Base-by-base conservation (phyloP, 1,140 invertebrate genomes). In the fruit fly (Drosophila melanogaster) region DNA sequence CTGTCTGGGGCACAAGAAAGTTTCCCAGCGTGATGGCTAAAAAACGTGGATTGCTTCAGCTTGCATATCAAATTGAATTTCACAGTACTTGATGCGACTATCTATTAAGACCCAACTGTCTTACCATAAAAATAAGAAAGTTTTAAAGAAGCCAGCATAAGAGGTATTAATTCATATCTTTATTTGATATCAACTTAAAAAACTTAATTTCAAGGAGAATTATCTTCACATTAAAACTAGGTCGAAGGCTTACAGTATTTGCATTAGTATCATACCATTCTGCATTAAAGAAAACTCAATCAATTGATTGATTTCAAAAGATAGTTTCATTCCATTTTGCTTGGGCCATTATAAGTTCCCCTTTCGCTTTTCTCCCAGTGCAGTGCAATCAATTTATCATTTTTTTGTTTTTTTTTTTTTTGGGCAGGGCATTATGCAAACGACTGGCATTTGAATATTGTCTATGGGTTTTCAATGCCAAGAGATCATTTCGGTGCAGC, bases 401-500 rank as follows among this genome's bases (percentile, higher is more conserved):
- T n/a, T 43, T 22, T 22, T 22, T 22, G 2, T 22, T 22, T 0
- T 22, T 22, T 22, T 22, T 22, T 0, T 22, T 22, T 26, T 15
- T 19, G 15, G 51, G 19, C n/a, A 40, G 30, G 47, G 54, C 64
- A 87, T 79, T 87, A 87, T 87, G 83, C 79, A 83, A 89, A 71
- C 59, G 61, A 38, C 43, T 78, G 69, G 61, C 41, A 86, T 79
- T 86, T 86, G 60, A 81, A 78, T 80, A 64, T 65, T 58, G 40
- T 59, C 58, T 51, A 50, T 73, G 30, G 61, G 41, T 54, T 57
- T 86, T 83, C 57, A 79, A 87, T 87, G 83, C 61, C 77, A 83
- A 67, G 58, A 89, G 84, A 80, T 89, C 87, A 89, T 89, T 89
- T 80, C 26, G 85, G 64, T 67, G 77, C 80, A 74, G 80, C 49